phyloP scores from a whole-genome alignment of 2,888 invertebrate genomes.

The Morpho helenor region DNA sequence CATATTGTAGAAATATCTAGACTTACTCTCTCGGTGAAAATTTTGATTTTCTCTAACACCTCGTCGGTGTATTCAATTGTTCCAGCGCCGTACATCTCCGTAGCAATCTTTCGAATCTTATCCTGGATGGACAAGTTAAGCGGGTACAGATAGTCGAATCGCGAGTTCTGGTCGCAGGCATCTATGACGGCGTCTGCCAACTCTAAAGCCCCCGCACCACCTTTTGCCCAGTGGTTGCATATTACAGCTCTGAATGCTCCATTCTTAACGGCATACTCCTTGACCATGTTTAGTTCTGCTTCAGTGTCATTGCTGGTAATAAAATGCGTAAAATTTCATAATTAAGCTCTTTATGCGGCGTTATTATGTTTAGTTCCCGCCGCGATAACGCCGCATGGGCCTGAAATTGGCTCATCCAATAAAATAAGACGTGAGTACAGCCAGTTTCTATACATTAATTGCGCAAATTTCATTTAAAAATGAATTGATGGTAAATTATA shows the following conservation, averaged over 20 bases:
- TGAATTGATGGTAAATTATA: no score
- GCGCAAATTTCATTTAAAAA: no score
- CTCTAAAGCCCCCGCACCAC: constrained; percentile 91
- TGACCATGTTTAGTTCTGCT: constrained; percentile 90
- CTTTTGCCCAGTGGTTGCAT: constrained; percentile 93
- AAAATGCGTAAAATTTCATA: no score
- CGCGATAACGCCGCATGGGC: no score
- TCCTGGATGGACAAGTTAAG: constrained; percentile 85
- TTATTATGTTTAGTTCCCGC: no score
- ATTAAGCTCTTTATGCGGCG: no score
- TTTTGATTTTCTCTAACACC: constrained; percentile 84
- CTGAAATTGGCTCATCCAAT: no score
- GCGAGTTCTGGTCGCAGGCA: constrained; percentile 83
- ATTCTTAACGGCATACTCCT: constrained; percentile 82
- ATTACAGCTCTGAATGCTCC: constrained; percentile 94
- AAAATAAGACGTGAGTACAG: no score
- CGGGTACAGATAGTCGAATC: constrained; percentile 86
- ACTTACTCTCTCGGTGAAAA: constrained; percentile 85
- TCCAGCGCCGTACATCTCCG: constrained; percentile 98
- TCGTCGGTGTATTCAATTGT: constrained; percentile 86
- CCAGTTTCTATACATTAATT: no score
- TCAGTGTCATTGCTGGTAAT: constrained; percentile 87
- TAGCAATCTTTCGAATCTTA: constrained; percentile 93
- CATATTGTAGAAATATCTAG: no score
- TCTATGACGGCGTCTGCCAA: constrained; percentile 92